Conservation (phyloP, 2,888 invertebrate species). For the Tupiocoris notatus region DNA sequence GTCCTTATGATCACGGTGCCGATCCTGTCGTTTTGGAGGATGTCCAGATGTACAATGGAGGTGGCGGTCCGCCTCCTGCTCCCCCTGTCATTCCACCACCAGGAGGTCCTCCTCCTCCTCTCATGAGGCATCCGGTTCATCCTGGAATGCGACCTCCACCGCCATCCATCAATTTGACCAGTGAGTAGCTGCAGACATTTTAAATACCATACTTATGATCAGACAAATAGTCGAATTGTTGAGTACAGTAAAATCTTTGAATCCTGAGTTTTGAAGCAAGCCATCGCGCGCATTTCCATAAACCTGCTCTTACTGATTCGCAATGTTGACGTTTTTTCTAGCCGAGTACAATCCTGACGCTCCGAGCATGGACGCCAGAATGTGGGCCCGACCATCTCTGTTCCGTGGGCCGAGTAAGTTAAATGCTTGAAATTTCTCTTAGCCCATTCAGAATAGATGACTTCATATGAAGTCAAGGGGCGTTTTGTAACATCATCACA, state of each 20-base stretch:
- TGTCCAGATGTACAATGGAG: conserved; percentile 48
- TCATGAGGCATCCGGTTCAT: conserved; percentile 50
- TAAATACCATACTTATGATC: too few species aligned
- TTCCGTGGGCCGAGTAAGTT: conserved; percentile 45
- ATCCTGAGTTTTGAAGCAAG: too few species aligned
- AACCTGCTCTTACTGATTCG: too few species aligned
- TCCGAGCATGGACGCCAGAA: conserved; percentile 65
- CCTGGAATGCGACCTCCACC: conserved; percentile 51
- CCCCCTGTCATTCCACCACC: conserved; percentile 49
- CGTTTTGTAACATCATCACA: too few species aligned
- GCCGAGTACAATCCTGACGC: conserved; percentile 77
- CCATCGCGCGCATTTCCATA: too few species aligned
- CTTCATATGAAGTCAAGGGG: too few species aligned
- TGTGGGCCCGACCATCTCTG: conserved; percentile 48
- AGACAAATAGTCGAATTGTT: too few species aligned
- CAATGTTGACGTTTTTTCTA: too few species aligned
- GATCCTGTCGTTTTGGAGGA: conserved; percentile 96
- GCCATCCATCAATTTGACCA: conserved; percentile 41
- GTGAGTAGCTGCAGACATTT: not conserved
- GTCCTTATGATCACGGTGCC: conserved; percentile 94
- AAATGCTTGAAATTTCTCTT: not conserved
- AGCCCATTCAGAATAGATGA: not conserved
- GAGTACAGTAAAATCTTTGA: too few species aligned
- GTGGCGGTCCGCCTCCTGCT: conserved; percentile 27
- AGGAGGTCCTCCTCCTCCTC: conserved; percentile 51